These are phyloP conservation scores for Nyctalus aviator DNA, from an alignment of 2,797 vertebrate genomes.

Conservation along the genomic window DNA sequence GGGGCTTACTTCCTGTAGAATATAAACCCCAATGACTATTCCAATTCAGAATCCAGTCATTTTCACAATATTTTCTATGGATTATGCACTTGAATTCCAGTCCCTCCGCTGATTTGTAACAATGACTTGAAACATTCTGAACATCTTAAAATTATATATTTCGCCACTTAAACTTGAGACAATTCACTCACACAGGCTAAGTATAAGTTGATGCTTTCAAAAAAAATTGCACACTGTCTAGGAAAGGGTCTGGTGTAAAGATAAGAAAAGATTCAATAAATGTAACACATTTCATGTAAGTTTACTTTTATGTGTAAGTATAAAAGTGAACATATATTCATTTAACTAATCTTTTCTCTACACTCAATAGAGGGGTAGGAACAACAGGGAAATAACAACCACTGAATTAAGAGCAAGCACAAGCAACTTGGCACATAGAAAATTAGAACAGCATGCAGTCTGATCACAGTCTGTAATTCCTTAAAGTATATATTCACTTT, in stretches of 20 bases:
- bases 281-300: not conserved
- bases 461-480: not conserved
- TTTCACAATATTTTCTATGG: constrained; percentile 35
- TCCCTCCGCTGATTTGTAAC: constrained; percentile 56
- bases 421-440: constrained; percentile 24
- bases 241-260: constrained; percentile 31
- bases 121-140: constrained; percentile 33
- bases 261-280: not conserved
- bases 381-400: not conserved
- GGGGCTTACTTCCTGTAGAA: constrained; percentile 10
- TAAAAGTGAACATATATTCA: not conserved
- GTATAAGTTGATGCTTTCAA: not conserved
- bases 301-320: not conserved
- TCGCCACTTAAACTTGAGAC: constrained; percentile 1
- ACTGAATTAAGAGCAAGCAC: not conserved
- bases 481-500: not conserved
- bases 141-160: constrained; percentile 52
- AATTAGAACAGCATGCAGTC: not conserved
- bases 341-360: constrained; percentile 11
- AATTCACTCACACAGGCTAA: not conserved
- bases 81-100: constrained; percentile 45
- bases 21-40: constrained; percentile 2
- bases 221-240: not conserved
- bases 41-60: constrained; percentile 22
- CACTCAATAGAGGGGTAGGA: not conserved